Conservation (phyloP, 2,888 invertebrate genomes). For the Lochmaea crataegi region DNA sequence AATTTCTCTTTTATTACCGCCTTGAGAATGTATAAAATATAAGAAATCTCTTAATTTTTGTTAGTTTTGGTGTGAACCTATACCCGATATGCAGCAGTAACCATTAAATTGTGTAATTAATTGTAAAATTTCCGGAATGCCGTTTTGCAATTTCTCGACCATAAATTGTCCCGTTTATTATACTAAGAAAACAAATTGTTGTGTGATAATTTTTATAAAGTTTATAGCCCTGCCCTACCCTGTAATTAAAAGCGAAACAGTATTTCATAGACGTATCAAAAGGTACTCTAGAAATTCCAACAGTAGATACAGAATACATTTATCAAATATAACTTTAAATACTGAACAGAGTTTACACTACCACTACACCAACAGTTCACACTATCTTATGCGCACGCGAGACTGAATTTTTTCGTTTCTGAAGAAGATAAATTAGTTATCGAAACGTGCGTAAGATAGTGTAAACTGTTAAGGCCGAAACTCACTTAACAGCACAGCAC, state of each 20-base stretch:
- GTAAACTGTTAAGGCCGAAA: no score
- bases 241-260: constrained; percentile 5
- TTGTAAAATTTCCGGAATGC: constrained; percentile 31
- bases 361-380: no score
- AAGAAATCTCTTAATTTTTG: neutral
- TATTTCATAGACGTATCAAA: neutral
- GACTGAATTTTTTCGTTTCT: no score
- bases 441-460: no score
- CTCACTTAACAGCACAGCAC: no score
- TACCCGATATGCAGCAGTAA: neutral
- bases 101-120: constrained; percentile 23
- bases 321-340: no score
- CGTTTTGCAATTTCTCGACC: neutral
- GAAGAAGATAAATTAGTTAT: no score
- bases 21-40: neutral
- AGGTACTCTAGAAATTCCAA: neutral
- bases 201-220: constrained; percentile 8
- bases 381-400: no score
- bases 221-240: constrained; percentile 16
- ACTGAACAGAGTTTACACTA: no score
- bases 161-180: constrained; percentile 11
- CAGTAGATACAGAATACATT: no score
- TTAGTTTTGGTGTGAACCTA: neutral
- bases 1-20: no score
- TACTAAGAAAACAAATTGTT: neutral